Base-by-base conservation (phyloP, 2,113 vertebrate genomes). In the Corythoichthys haematopterus region DNA sequence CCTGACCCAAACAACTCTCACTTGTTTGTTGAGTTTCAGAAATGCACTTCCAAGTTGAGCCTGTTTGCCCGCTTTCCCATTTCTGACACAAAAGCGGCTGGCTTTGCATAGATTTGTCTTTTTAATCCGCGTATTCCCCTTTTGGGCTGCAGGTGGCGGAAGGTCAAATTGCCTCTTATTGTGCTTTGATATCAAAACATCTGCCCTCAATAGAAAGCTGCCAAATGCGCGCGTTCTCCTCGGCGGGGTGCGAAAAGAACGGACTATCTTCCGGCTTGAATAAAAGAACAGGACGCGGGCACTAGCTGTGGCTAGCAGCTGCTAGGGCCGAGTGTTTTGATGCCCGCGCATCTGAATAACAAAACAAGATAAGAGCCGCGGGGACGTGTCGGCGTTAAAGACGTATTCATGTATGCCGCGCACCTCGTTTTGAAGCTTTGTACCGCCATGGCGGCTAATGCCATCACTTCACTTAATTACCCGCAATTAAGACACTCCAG, bases 391-490 rank as follows among this genome's bases (percentile, higher is more conserved):
- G 82, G 78, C 66, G 80, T 88, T 87, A 88, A 84, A 84, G 79
- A 88, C 85, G 76, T 86, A 83, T 86, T 85, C 73, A 82, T 85
- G 80, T 84, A 68, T 77, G 77, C 76, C 74, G 69, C 59, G 76
- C 71, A 72, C 70, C 69, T 70, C 20, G 72, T 84, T 87, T 88
- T 86, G 81, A 86, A 86, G 85, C 87, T 87, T 88, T 88, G 84
- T 88, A 83, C 80, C 55, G 59, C 86, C 74, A 13, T 10, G 68
- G 56, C 84, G 82, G 80, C 80, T 87, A 89, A 83, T 83, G 72
- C 81, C 81, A 89, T 88, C 85, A 85, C 86, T 90, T 86, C 84
- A 88, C 79, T 89, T 90, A 91, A 91, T 90, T 90, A 76, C 85
- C 85, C 84, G 77, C 81, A 90, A 89, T 90, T 90, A 91, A 80